phyloP scores from a whole-genome alignment of 2,797 vertebrate species.

The Sternotherus odoratus region DNA sequence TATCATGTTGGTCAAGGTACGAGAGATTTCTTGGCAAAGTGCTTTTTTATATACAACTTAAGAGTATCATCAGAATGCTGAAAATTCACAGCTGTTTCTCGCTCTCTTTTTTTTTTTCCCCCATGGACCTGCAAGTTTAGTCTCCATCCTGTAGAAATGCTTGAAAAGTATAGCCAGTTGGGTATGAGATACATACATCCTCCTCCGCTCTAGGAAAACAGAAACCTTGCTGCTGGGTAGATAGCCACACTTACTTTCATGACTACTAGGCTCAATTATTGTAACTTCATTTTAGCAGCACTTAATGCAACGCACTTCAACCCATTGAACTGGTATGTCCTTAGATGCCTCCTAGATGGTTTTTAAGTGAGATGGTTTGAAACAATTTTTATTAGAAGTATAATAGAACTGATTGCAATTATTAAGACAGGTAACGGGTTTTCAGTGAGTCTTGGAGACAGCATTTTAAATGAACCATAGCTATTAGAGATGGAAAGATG shows the following conservation, averaged over 20 bases:
- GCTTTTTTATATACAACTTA: not conserved
- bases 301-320: not conserved
- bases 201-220: slow-evolving; percentile 3
- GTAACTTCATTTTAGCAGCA: slow-evolving; percentile 20
- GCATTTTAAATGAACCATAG: not conserved
- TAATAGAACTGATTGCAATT: not conserved
- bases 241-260: slow-evolving; percentile 24
- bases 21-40: not conserved
- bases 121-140: not conserved
- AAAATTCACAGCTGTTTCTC: not conserved
- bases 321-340: not conserved
- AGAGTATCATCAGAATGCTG: not conserved
- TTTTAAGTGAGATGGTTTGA: not conserved
- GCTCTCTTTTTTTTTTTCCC: not conserved
- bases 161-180: not conserved
- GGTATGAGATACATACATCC: not conserved
- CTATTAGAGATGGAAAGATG: not conserved
- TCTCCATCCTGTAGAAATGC: not conserved
- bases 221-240: not conserved
- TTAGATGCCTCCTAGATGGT: not conserved
- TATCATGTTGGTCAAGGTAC: not conserved
- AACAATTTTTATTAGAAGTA: not conserved
- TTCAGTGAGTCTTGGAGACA: not conserved
- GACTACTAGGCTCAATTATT: not conserved
- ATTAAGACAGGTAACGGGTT: not conserved